phyloP scores from a whole-genome alignment of 2,888 invertebrate genomes.

The Elysia crispata region DNA sequence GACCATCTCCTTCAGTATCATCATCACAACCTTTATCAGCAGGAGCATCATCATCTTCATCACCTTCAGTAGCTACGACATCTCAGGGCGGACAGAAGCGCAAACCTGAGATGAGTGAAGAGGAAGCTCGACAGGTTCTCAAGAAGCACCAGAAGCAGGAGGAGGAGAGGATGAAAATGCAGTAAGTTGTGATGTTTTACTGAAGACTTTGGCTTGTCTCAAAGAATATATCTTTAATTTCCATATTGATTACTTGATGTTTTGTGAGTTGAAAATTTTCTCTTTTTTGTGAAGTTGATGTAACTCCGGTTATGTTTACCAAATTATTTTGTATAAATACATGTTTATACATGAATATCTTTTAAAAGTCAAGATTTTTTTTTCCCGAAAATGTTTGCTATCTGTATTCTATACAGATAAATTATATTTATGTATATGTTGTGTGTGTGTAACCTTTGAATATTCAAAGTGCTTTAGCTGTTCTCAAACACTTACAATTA shows the following conservation, averaged over 20 bases:
- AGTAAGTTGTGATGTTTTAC: conserved; percentile 82
- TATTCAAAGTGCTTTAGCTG: too few relatives aligned
- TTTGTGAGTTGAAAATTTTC: background rate
- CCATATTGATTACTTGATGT: background rate
- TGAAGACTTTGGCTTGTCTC: background rate
- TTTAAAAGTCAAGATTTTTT: too few relatives aligned
- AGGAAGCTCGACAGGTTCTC: conserved; percentile 56
- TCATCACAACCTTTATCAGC: conserved; percentile 16
- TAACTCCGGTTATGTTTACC: too few relatives aligned
- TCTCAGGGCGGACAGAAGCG: conserved; percentile 60
- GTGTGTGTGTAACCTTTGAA: too few relatives aligned
- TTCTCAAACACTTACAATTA: too few relatives aligned
- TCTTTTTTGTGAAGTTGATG: too few relatives aligned
- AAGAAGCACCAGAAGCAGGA: conserved; percentile 85
- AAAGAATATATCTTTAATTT: background rate
- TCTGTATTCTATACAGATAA: too few relatives aligned
- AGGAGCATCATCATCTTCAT: conserved; percentile 37
- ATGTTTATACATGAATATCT: too few relatives aligned
- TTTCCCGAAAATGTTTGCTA: too few relatives aligned
- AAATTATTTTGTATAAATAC: too few relatives aligned
- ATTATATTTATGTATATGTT: too few relatives aligned
- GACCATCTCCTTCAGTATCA: conserved; percentile 45
- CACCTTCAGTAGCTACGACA: conserved; percentile 35
- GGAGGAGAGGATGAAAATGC: conserved; percentile 97
- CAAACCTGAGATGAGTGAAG: conserved; percentile 61